Conservation (phyloP, 2,113 vertebrate species). For the human (Homo sapiens) region DNA sequence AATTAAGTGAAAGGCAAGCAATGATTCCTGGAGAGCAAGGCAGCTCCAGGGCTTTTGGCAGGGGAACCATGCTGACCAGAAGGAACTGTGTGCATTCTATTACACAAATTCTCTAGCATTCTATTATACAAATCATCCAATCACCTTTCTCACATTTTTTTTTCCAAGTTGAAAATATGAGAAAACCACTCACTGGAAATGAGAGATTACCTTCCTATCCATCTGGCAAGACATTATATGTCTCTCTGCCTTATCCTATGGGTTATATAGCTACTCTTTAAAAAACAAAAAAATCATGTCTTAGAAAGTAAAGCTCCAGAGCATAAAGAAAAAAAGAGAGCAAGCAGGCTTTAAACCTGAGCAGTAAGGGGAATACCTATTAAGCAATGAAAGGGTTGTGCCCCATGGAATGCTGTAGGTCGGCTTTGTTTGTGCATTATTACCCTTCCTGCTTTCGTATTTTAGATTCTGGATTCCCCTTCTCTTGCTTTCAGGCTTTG, state of each 20-base stretch:
- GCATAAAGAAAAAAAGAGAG: neutral
- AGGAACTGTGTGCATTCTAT: neutral
- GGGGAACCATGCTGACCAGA: neutral
- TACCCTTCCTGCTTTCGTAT: neutral
- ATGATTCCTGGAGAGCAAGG: neutral
- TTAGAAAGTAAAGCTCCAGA: neutral
- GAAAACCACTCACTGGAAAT: neutral
- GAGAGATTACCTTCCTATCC: neutral
- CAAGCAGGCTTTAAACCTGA: neutral
- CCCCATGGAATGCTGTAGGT: neutral
- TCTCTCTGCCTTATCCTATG: neutral
- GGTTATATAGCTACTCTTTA: neutral
- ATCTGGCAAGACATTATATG: neutral
- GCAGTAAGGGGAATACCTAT: neutral
- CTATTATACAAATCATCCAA: neutral
- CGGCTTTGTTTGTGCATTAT: neutral
- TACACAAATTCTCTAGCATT: neutral
- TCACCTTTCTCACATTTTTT: slow-evolving; percentile 11
- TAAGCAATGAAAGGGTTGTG: neutral
- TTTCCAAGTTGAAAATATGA: neutral
- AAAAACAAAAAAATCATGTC: neutral
- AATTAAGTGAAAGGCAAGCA: neutral
- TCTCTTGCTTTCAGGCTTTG: neutral
- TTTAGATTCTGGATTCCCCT: neutral
- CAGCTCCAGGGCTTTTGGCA: neutral